Evolutionary conservation across 2,888 invertebrate species (phyloP), one percentile per base, ranked within the genome.

Genomic region (Lepidocyrtoides sp.): DNA sequence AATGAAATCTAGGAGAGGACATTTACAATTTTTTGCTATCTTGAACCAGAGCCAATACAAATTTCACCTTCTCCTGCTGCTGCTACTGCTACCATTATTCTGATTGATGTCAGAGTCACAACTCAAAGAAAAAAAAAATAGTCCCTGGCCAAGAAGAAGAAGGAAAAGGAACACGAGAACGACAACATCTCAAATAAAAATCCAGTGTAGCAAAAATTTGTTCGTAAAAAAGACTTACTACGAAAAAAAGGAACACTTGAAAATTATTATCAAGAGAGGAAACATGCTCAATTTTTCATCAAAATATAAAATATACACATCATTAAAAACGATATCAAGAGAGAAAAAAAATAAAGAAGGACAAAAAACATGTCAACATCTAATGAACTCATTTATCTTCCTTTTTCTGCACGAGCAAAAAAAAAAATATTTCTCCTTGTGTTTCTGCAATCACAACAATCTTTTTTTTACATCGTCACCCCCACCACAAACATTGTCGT

Each of bases 381-480:
- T 86, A 86, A 86, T 86, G 86, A 86, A 86, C 72, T 75, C 75
- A 86, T 86, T 86, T 75, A 86, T 86, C 48, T 83, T 60, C 23
- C 20, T 63, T 29, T 79, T 79, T 51, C 44, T 57, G 48, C n/a
- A 66, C 60, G 14, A 75, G 23, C 10, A 8, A n/a, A 51, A 17
- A 4, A 51, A 1, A 17, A 5, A 51, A n/a, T 17, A 36, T 3
- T 5, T 5, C 36, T 36, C 4, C 1, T 17, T 17, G 17, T 1
- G 1, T 57, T n/a, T n/a, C 17, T 57, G 23, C 57, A 82, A 32
- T 57, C 26, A 23, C 51, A 82, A 36, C 17, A 57, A n/a, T n/a
- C n/a, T n/a, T n/a, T n/a, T n/a, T 60, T 66, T 66, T 57, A 36
- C 14, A 23, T 29, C 32, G 2, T 66, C 66, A 66, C 66, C 36